phyloP scores from a whole-genome alignment of 2,888 invertebrate species.

The Fragum sueziense region DNA sequence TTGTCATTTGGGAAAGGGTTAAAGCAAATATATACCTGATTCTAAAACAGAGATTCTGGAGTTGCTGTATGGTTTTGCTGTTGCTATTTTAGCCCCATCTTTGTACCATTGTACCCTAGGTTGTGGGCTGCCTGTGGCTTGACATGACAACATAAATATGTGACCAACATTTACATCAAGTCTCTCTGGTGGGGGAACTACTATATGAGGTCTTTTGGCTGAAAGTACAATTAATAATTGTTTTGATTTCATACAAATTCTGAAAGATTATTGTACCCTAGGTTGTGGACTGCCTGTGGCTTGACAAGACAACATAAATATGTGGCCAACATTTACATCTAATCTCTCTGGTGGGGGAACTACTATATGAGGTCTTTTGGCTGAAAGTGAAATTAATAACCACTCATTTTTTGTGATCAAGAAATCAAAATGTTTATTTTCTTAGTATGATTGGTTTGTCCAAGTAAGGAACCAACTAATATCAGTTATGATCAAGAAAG shows the following conservation, averaged over 20 bases:
- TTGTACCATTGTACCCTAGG: constrained; percentile 79
- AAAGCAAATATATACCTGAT: constrained; percentile 65
- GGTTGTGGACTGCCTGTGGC: constrained; percentile 77
- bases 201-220: constrained; percentile 76
- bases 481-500: too few relatives aligned
- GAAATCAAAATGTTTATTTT: too few relatives aligned
- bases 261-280: too few relatives aligned
- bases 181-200: constrained; percentile 74
- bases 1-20: background rate
- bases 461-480: too few relatives aligned
- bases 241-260: too few relatives aligned
- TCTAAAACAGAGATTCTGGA: constrained; percentile 71
- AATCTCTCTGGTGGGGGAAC: constrained; percentile 74
- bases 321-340: constrained; percentile 73
- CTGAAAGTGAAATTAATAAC: too few relatives aligned
- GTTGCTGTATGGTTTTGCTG: constrained; percentile 44
- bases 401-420: too few relatives aligned
- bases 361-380: constrained; percentile 74
- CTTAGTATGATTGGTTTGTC: too few relatives aligned
- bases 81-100: constrained; percentile 70
- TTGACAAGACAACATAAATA: constrained; percentile 78
- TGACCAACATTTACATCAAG: constrained; percentile 74
- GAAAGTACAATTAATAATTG: too few relatives aligned
- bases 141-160: constrained; percentile 78
- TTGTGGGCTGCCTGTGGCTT: constrained; percentile 75